Evolutionary conservation across 2,888 invertebrate genomes (phyloP).

Genomic region (Lysandra coridon): DNA sequence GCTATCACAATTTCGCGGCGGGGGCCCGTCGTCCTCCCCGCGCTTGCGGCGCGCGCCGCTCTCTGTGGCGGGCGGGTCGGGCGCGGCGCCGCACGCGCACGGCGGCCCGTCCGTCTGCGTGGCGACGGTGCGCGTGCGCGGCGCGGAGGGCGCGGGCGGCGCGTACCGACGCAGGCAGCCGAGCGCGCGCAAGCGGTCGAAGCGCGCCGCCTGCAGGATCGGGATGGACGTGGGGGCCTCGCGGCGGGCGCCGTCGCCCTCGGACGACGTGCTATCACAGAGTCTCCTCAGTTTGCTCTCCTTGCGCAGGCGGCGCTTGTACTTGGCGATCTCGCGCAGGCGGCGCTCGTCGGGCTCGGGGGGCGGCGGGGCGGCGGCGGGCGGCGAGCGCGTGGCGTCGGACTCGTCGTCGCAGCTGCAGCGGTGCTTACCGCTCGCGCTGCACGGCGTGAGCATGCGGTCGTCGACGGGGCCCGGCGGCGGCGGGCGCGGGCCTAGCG

Average conservation of each 20-base stretch:
- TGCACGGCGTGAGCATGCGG: constrained; percentile 85
- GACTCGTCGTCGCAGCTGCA: constrained; percentile 88
- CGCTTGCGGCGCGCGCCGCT: constrained; percentile 57
- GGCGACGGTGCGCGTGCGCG: constrained; percentile 60
- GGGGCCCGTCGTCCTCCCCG: constrained; percentile 57
- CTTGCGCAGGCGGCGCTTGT: constrained; percentile 68
- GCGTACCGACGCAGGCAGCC: constrained; percentile 70
- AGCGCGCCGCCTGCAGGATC: constrained; percentile 72
- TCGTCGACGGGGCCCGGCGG: constrained; percentile 79
- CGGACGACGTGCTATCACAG: constrained; percentile 70
- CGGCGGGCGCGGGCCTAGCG: constrained; percentile 53
- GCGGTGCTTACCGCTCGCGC: constrained; percentile 87
- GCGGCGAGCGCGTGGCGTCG: constrained; percentile 60
- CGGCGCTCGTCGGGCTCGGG: constrained; percentile 62
- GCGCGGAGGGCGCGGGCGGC: constrained; percentile 61
- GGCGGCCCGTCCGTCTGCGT: constrained; percentile 70
- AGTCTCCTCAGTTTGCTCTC: constrained; percentile 68
- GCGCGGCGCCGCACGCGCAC: constrained; percentile 64
- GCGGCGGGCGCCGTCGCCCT: constrained; percentile 60
- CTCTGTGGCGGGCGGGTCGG: constrained; percentile 58
- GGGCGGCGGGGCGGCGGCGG: constrained; percentile 44
- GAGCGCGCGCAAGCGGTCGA: constrained; percentile 71
- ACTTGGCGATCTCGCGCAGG: constrained; percentile 74
- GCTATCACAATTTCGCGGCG: constrained; percentile 77
- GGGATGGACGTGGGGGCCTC: constrained; percentile 73